A percentile compares a stretch with the other conserved stretches of the same genome.
These are phyloP conservation scores for Pseudomyrmex concolor DNA, from an alignment of 1,140 invertebrate species.

Conservation along the genomic window DNA sequence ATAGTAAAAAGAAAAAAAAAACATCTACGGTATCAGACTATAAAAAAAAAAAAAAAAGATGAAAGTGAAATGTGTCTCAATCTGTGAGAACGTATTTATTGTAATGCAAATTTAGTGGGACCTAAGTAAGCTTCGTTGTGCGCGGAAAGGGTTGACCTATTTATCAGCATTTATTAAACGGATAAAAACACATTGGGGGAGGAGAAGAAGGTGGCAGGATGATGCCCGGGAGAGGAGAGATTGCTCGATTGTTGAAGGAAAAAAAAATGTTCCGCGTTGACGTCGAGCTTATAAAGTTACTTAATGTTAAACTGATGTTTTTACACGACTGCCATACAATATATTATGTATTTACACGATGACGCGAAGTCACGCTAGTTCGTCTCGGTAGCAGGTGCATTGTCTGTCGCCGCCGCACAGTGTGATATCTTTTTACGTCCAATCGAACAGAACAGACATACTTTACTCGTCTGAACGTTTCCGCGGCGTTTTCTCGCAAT, in stretches of 20 bases:
- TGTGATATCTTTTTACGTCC: conserved; percentile 17
- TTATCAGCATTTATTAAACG: conserved; percentile 35
- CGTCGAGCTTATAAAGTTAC: conserved; percentile 62
- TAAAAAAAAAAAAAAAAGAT: background rate
- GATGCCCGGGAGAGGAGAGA: conserved; percentile 29
- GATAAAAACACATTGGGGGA: background rate
- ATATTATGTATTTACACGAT: conserved; percentile 27
- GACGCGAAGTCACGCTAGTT: conserved; percentile 45
- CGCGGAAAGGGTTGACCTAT: conserved; percentile 33
- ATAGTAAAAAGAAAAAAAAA: too few species aligned
- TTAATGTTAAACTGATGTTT: conserved; percentile 62
- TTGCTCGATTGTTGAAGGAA: conserved; percentile 43
- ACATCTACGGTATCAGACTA: too few species aligned
- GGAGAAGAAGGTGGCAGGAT: conserved; percentile 42
- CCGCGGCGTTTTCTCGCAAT: background rate
- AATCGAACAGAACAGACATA: conserved; percentile 18
- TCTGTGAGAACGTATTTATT: background rate
- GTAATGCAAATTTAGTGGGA: conserved; percentile 1
- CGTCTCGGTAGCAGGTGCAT: conserved; percentile 21
- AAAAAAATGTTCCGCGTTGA: conserved; percentile 54
- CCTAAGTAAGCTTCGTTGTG: background rate
- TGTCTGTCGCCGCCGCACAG: conserved; percentile 39
- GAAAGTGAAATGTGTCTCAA: conserved; percentile 20
- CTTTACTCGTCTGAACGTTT: conserved; percentile 4
- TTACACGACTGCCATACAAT: conserved; percentile 56